A percentile compares a stretch with the other conserved stretches of the same genome.
Conservation (phyloP, 2,888 invertebrate genomes). For the Epinotia bilunana region DNA sequence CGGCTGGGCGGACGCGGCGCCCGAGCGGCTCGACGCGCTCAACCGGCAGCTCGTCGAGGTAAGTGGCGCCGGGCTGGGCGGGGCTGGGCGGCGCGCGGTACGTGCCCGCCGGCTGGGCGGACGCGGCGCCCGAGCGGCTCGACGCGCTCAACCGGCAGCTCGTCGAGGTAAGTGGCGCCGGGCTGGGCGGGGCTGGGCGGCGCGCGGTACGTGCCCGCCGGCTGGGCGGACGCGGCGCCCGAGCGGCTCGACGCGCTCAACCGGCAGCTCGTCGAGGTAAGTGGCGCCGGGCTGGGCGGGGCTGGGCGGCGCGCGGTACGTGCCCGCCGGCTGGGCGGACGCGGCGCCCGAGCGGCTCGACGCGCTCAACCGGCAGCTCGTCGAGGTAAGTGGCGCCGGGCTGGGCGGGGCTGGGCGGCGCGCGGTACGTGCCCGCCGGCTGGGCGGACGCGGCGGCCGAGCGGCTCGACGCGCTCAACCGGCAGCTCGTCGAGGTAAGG, state of each 20-base stretch:
- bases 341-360: conserved; percentile 92
- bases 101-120: conserved; percentile 91
- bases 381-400: background rate
- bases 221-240: conserved; percentile 89
- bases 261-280: conserved; percentile 85
- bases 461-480: conserved; percentile 94
- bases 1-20: conserved; percentile 89
- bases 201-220: conserved; percentile 91
- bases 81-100: conserved; percentile 91
- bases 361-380: conserved; percentile 92
- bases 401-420: conserved; percentile 86
- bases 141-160: conserved; percentile 95
- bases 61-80: background rate
- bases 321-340: conserved; percentile 91
- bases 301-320: conserved; percentile 92
- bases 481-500: conserved; percentile 83
- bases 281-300: too few relatives aligned
- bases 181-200: conserved; percentile 84
- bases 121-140: conserved; percentile 90
- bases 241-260: conserved; percentile 95
- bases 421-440: conserved; percentile 91
- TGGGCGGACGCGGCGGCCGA: conserved; percentile 90
- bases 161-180: background rate
- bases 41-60: conserved; percentile 88
- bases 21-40: conserved; percentile 93